Evolutionary conservation across 2,888 invertebrate species (phyloP).

Genomic region (Smittia sp.): DNA sequence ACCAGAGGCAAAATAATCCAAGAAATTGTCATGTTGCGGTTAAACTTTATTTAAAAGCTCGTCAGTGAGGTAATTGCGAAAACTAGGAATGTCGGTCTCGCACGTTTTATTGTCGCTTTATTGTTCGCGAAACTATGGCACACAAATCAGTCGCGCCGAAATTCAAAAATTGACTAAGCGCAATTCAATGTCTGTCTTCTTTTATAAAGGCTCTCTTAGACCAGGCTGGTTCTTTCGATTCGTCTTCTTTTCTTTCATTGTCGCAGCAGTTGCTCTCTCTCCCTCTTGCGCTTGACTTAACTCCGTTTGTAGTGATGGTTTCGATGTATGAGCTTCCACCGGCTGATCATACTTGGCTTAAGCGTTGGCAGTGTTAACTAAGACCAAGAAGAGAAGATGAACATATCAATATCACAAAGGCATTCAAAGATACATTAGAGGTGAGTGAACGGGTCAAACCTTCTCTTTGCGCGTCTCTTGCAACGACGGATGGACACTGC

Average conservation of each 20-base stretch:
- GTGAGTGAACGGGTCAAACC: not conserved
- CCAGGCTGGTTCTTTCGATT: slow-evolving; percentile 30
- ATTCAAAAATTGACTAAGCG: not conserved
- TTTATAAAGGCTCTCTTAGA: slow-evolving; percentile 22
- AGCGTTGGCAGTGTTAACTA: no score
- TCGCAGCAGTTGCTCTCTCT: slow-evolving; percentile 9
- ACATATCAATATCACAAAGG: not conserved
- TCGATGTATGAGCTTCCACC: not conserved
- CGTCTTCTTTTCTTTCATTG: slow-evolving; percentile 3
- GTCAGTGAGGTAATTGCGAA: not conserved
- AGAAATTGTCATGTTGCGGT: not conserved
- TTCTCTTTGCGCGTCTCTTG: no score
- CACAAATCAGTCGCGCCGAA: slow-evolving; percentile 8
- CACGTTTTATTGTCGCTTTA: no score
- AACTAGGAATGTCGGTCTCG: not conserved
- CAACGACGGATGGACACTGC: no score
- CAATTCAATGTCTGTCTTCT: slow-evolving; percentile 32
- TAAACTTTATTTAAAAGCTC: not conserved
- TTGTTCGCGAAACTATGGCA: not conserved
- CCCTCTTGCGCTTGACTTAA: not conserved
- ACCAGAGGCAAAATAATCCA: not conserved
- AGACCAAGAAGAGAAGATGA: not conserved
- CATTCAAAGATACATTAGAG: not conserved
- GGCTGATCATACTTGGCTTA: not conserved
- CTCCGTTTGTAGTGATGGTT: not conserved